These are phyloP conservation scores for Perizoma flavofasciatum DNA, from an alignment of 2,888 invertebrate species.

Conservation along the genomic window DNA sequence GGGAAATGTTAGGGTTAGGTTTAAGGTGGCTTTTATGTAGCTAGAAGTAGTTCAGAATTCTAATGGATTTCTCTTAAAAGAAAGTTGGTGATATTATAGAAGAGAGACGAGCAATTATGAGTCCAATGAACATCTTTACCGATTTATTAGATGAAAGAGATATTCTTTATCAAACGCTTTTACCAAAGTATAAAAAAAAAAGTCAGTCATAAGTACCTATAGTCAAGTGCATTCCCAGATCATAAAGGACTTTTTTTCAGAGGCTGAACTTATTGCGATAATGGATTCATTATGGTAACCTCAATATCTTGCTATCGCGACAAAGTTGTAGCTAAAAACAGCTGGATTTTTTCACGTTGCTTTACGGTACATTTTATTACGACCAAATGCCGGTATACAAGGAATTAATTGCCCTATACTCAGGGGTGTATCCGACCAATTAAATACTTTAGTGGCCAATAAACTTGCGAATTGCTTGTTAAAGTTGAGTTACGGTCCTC, in stretches of 20 bases:
- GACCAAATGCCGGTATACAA: conserved; percentile 44
- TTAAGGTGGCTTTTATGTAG: background rate
- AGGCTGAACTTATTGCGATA: too few species aligned
- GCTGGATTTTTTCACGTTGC: conserved; percentile 40
- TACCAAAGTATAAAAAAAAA: too few species aligned
- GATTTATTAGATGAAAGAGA: too few species aligned
- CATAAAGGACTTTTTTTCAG: too few species aligned
- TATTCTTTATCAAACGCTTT: too few species aligned
- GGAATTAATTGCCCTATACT: conserved; percentile 58
- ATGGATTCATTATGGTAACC: too few species aligned
- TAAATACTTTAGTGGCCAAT: conserved; percentile 64
- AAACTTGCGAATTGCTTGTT: conserved; percentile 63
- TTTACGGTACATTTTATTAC: conserved; percentile 50
- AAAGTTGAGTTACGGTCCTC: conserved; percentile 54
- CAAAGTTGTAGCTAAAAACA: conserved; percentile 33
- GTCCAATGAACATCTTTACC: too few species aligned
- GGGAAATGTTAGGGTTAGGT: conserved; percentile 8
- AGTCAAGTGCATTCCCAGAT: too few species aligned
- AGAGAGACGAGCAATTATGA: background rate
- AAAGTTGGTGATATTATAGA: background rate
- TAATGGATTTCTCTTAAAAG: background rate
- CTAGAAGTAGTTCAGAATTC: background rate
- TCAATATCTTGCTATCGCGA: background rate
- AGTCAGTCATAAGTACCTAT: too few species aligned
- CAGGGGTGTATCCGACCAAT: conserved; percentile 59